Conservation (phyloP, 2,113 vertebrate genomes). For the Hemicordylus capensis region DNA sequence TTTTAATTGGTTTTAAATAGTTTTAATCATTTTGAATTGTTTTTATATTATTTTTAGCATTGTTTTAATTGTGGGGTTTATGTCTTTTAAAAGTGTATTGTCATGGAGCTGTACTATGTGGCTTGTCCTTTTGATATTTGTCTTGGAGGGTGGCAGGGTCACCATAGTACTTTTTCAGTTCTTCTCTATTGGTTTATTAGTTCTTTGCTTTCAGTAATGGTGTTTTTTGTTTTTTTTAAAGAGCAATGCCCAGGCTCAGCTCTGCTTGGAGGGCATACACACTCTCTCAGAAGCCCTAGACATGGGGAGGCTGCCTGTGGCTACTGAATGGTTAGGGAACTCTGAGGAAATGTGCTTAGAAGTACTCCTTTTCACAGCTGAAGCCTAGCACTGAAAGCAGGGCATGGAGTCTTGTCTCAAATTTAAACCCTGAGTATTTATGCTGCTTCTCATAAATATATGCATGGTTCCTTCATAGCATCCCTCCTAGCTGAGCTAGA, state of each 20-base stretch:
- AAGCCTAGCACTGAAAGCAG: neutral
- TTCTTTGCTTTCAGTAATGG: constrained; percentile 35
- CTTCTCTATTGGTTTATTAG: constrained; percentile 24
- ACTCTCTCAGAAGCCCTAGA: neutral
- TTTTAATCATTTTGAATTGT: too few species aligned
- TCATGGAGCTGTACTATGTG: neutral
- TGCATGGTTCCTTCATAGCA: constrained; percentile 41
- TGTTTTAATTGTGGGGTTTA: too few species aligned
- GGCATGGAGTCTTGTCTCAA: neutral
- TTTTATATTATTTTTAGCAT: too few species aligned
- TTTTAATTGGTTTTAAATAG: too few species aligned
- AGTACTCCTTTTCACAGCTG: neutral
- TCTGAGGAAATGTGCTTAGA: neutral
- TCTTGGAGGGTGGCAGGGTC: constrained; percentile 11
- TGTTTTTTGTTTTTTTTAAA: neutral
- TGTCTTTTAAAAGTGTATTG: neutral
- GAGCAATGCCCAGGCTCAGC: neutral
- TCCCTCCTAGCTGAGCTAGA: too few species aligned
- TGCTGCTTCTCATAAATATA: constrained; percentile 71
- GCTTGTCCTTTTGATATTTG: constrained; percentile 1
- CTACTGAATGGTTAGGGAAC: neutral
- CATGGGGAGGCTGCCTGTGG: neutral
- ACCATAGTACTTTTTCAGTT: neutral
- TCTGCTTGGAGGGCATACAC: neutral
- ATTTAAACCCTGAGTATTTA: neutral